Conservation (phyloP, 2,888 invertebrate species). For the Antitype chi region DNA sequence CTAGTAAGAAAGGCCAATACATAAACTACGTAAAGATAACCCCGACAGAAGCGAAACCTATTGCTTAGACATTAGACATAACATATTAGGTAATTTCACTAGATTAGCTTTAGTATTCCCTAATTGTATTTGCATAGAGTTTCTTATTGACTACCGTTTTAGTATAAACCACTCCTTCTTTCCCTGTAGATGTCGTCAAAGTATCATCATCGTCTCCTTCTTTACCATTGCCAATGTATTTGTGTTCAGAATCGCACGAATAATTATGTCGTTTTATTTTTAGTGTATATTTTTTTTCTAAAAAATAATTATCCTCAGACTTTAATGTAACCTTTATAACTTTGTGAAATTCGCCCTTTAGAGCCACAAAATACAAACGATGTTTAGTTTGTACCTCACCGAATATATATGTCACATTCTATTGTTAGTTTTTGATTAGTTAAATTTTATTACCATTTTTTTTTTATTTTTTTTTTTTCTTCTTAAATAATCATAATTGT, state of each 20-base stretch:
- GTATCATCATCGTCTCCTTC: background rate
- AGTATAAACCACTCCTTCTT: background rate
- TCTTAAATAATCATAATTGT: background rate
- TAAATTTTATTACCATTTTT: no score
- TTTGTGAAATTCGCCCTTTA: no score
- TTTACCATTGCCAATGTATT: no score
- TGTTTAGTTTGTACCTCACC: no score
- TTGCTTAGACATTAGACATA: slow-evolving; percentile 19
- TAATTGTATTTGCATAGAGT: slow-evolving; percentile 12
- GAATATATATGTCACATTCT: no score
- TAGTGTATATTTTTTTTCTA: no score
- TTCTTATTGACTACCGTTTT: background rate
- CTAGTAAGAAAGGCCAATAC: slow-evolving; percentile 33
- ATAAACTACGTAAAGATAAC: slow-evolving; percentile 47
- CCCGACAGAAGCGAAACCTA: slow-evolving; percentile 42
- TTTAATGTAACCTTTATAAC: no score
- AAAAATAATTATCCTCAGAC: no score
- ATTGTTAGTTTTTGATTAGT: no score
- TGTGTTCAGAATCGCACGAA: no score
- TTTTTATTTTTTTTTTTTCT: background rate
- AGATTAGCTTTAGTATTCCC: slow-evolving; percentile 12
- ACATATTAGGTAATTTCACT: slow-evolving; percentile 36
- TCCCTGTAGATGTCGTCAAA: background rate
- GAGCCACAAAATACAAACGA: no score
- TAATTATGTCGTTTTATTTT: no score